Evolutionary conservation across 2,888 invertebrate species (phyloP).

Genomic region (Choreutis nemorana): DNA sequence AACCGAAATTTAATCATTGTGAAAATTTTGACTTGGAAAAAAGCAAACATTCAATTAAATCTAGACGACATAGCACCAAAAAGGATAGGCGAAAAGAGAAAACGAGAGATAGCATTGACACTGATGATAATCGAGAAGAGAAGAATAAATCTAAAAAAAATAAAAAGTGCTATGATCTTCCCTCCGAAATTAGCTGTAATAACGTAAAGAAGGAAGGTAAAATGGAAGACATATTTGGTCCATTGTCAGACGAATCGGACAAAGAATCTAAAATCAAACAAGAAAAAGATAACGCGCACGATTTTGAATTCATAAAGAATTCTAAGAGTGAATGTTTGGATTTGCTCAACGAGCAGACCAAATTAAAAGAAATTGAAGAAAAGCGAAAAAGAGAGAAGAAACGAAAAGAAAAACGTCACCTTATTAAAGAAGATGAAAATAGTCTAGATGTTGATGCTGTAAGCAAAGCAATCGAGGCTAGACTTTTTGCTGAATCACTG

Average conservation of each 20-base stretch:
- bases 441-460: slow-evolving; percentile 84
- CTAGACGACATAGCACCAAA: slow-evolving; percentile 59
- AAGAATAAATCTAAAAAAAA: slow-evolving; percentile 69
- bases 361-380: slow-evolving; percentile 57
- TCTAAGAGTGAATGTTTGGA: slow-evolving; percentile 19
- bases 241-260: slow-evolving; percentile 78
- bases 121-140: slow-evolving; percentile 54
- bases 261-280: slow-evolving; percentile 24
- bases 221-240: slow-evolving; percentile 90
- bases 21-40: slow-evolving; percentile 32
- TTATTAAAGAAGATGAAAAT: slow-evolving; percentile 74
- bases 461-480: slow-evolving; percentile 82
- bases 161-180: slow-evolving; percentile 43
- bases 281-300: slow-evolving; percentile 23
- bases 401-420: slow-evolving; percentile 68
- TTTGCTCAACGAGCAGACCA: slow-evolving; percentile 25
- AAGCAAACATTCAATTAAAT: slow-evolving; percentile 56
- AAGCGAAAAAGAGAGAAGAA: slow-evolving; percentile 70
- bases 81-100: slow-evolving; percentile 71
- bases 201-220: slow-evolving; percentile 74
- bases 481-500: slow-evolving; percentile 74
- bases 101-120: slow-evolving; percentile 56
- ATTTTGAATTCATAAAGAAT: slow-evolving; percentile 25
- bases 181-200: slow-evolving; percentile 27
- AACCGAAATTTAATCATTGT: slow-evolving; percentile 48